phyloP scores from a whole-genome alignment of 2,113 vertebrate species.

The Epinephelus fuscoguttatus region DNA sequence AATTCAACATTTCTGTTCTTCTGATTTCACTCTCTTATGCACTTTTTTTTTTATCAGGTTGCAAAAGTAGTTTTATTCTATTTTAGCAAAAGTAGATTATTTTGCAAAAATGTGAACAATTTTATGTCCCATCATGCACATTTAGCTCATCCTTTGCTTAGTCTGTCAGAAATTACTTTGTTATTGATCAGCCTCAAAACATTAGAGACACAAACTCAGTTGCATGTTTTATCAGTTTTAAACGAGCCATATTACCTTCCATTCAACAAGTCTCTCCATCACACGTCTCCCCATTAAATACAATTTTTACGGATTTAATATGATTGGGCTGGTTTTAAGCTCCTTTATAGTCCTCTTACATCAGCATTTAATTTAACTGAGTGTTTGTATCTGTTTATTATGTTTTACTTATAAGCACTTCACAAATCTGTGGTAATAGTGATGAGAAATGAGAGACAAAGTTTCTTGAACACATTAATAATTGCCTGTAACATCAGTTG shows the following conservation, averaged over 20 bases:
- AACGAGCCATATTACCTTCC: background rate
- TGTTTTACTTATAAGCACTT: background rate
- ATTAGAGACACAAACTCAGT: too few species aligned
- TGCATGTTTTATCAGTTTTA: too few species aligned
- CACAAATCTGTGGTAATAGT: background rate
- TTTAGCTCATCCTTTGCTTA: background rate
- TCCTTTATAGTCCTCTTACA: background rate
- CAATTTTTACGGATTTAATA: background rate
- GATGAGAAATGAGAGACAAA: background rate
- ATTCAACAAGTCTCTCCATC: background rate
- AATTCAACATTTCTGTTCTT: too few species aligned
- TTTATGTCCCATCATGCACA: background rate
- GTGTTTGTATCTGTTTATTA: background rate
- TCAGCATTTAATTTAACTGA: background rate
- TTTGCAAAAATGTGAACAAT: too few species aligned
- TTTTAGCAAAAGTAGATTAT: background rate
- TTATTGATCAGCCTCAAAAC: too few species aligned
- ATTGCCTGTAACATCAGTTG: background rate
- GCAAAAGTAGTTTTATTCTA: background rate
- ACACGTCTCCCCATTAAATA: background rate
- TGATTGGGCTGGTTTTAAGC: background rate
- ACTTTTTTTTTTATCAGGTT: background rate
- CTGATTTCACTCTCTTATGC: too few species aligned
- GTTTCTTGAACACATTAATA: background rate
- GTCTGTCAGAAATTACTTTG: too few species aligned